These are phyloP conservation scores for Colinus virginianus DNA, from an alignment of 2,113 vertebrate genomes.

Conservation along the genomic window DNA sequence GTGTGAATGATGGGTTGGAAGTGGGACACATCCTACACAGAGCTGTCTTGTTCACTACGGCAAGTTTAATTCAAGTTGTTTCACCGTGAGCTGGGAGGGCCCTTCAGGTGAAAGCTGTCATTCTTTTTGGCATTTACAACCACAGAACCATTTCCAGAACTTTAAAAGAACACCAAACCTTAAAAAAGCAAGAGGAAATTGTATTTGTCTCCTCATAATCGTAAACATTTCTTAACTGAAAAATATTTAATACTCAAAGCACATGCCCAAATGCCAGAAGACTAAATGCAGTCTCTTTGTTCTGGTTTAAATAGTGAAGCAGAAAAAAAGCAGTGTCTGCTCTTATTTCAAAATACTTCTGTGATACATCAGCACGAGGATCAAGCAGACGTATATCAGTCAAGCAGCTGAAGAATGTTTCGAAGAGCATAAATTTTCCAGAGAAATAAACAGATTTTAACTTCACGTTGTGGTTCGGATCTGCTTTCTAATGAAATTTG, in stretches of 20 bases:
- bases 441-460: not conserved
- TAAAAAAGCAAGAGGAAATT: not conserved
- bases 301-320: slow-evolving; percentile 13
- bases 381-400: not conserved
- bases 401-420: slow-evolving; percentile 3
- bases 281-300: not conserved
- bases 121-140: not conserved
- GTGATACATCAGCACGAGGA: not conserved
- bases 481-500: not conserved
- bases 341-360: slow-evolving; percentile 22
- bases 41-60: not conserved
- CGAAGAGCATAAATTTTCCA: not conserved
- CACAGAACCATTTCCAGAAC: not conserved
- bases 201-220: not conserved
- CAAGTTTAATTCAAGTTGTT: not conserved
- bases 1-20: not conserved
- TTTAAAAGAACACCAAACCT: not conserved
- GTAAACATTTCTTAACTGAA: not conserved
- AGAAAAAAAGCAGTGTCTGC: not conserved
- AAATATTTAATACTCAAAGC: not conserved
- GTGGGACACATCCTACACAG: no score
- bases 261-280: slow-evolving; percentile 10
- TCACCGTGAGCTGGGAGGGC: not conserved
- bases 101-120: not conserved
- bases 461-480: not conserved